phyloP scores from a whole-genome alignment of 2,797 vertebrate genomes.

The Characodon lateralis region DNA sequence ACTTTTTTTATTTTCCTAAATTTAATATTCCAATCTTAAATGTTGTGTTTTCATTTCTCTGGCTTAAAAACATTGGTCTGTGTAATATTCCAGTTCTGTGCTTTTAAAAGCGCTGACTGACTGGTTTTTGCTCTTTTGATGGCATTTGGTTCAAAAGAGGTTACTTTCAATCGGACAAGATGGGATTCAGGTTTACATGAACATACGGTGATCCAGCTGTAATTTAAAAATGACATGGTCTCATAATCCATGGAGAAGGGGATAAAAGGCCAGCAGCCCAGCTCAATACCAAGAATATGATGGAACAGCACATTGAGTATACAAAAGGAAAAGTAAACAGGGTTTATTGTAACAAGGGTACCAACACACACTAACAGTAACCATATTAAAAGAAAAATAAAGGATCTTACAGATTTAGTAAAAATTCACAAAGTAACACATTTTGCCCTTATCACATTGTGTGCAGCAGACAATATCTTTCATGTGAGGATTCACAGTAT shows the following conservation, averaged over 20 bases:
- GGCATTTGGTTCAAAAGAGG: too few relatives aligned
- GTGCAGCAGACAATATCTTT: not conserved
- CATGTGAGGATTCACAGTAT: conserved; percentile 38
- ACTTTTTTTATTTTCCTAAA: too few relatives aligned
- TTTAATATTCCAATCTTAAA: too few relatives aligned
- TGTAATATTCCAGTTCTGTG: too few relatives aligned
- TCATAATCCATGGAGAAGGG: not conserved
- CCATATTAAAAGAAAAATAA: conserved; percentile 31
- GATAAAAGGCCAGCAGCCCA: not conserved
- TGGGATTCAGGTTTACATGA: too few relatives aligned
- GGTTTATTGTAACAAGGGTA: conserved; percentile 65
- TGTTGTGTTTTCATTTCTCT: too few relatives aligned
- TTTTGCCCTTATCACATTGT: conserved; percentile 16
- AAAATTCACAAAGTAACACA: conserved; percentile 25
- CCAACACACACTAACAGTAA: conserved; percentile 17
- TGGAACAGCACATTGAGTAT: conserved; percentile 21
- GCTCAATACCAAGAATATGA: not conserved
- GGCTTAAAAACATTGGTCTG: too few relatives aligned
- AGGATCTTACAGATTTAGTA: conserved; percentile 15
- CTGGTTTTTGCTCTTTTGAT: too few relatives aligned
- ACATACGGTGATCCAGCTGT: too few relatives aligned
- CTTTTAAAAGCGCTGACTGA: too few relatives aligned
- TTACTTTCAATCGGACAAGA: too few relatives aligned
- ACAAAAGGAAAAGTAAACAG: conserved; percentile 58
- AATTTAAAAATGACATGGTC: too few relatives aligned